Evolutionary conservation across 2,797 vertebrate genomes (phyloP), one percentile per base, ranked within the genome.

Genomic region (Sebastes cheni): DNA sequence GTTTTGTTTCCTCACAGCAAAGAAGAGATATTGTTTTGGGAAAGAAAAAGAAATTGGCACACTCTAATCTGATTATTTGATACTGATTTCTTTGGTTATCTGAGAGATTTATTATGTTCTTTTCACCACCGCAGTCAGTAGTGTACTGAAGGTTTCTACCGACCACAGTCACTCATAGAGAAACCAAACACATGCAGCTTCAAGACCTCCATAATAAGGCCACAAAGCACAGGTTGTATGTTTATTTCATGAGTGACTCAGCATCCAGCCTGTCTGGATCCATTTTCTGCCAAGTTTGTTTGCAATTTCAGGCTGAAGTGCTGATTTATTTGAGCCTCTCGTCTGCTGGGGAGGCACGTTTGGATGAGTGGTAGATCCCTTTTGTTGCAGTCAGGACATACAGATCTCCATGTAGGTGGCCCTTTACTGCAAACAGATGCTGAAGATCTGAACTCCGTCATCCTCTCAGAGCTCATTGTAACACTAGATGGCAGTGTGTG

Each of bases 401-500:
- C 39, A 67, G 60, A 80, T 81, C 67, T 91, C 84, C 60, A 73
- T 75, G 85, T 89, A 89, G 88, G 88, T 91, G 91, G 87, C 79
- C 88, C 55, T 84, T 93, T 77, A 88, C 75, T 79, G 77, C 80
- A 85, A 92, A 91, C 92, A 93, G 90, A 92, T 88, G 89, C 86
- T 50, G 55, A 18, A 20, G 36, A 23, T 25, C 42, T 69, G 70
- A 62, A 18, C 55, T 46, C 23, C 5, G 12, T 65, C 62, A 4
- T 46, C n/a, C 8, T 55, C 3, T 8, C 11, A 50, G 13, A 30
- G 56, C 36, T 34, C 1, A 4, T 7, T 64, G 22, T 56, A 50
- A 77, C 95, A 93, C 92, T 87, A 93, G 95, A 93, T 95, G 95
- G 94, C 88, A 88, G 83, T 89, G 62, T 77, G 80, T 67, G 77